These are phyloP conservation scores for Lepidocyrtoides sp. DNA, from an alignment of 2,888 invertebrate genomes.

Conservation along the genomic window DNA sequence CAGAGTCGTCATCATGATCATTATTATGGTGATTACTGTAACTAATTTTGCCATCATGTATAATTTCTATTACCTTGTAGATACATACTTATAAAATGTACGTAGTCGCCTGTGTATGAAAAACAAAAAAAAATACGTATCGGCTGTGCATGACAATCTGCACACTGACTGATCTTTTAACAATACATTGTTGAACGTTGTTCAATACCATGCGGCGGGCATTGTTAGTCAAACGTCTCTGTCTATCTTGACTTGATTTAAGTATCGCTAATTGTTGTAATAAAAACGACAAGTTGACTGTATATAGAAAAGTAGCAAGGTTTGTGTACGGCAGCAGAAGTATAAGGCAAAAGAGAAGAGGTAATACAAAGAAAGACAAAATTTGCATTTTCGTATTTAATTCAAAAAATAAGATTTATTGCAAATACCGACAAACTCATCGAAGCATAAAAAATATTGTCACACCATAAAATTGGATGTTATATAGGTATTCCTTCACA, in stretches of 20 bases:
- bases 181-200: conserved; percentile 9
- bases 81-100: not conserved
- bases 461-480: not conserved
- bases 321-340: no score
- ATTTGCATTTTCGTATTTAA: no score
- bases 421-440: no score
- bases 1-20: conserved; percentile 34
- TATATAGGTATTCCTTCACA: no score
- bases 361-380: no score
- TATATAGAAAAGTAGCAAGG: no score
- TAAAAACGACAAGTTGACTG: not conserved
- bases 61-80: conserved; percentile 64
- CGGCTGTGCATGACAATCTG: not conserved
- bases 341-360: no score
- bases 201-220: not conserved
- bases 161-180: conserved; percentile 13
- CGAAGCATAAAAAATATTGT: conserved; percentile 39
- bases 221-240: conserved; percentile 15
- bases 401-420: no score
- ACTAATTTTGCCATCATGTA: conserved; percentile 71
- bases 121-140: not conserved
- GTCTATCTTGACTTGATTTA: not conserved
- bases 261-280: conserved; percentile 28
- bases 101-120: not conserved
- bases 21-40: conserved; percentile 71